Base-by-base conservation (phyloP, 2,113 vertebrate genomes). In the Tylochromis polylepis region DNA sequence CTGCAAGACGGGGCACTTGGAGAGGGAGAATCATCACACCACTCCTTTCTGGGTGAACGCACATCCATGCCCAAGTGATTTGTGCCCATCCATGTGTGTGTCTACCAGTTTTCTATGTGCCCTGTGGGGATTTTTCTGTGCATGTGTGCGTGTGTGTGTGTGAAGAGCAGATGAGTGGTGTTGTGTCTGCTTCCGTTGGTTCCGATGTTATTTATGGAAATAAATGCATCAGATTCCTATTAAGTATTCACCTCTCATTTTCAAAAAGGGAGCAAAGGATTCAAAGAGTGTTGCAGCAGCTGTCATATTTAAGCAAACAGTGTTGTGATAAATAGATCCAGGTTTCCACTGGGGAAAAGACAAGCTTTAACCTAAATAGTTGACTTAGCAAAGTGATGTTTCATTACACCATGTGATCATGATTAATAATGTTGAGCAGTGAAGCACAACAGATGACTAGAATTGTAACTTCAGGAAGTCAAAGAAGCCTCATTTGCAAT, bases 141-240 rank as follows among this genome's bases (percentile, higher is more conserved):
- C 41, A 1, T 58, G 16, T 72, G 27, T 53, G 29, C 20, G 24
- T 57, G 5, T 20, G 9, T 4, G 14, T 77, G 24, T 22, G 41
- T 3, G 8, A 56, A 10, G 36, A 82, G 77, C 38, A 65, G 60
- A 36, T 11, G 14, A 59, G 43, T 9, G 1, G 15, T 29, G 78
- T 43, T 55, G 22, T 38, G 31, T 56, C 79, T 72, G 34, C 77
- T 38, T 59, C 34, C 58, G 57, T 88, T 78, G 27, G 29, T n/a
- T 49, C 31, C 14, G 20, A 51, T 57, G 81, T 87, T 82, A 88
- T 87, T 84, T 84, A 94, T 92, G 91, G 75, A 90, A 93, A 94
- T 88, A 51, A 79, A 90, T 86, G 86, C 87, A 89, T 36, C 62
- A 49, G 62, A 83, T 43, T 75, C 56, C 34, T 70, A 55, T 58